Evolutionary conservation across 2,113 vertebrate species (phyloP), one percentile per base, ranked within the genome.

Genomic region (Galbula dea): DNA sequence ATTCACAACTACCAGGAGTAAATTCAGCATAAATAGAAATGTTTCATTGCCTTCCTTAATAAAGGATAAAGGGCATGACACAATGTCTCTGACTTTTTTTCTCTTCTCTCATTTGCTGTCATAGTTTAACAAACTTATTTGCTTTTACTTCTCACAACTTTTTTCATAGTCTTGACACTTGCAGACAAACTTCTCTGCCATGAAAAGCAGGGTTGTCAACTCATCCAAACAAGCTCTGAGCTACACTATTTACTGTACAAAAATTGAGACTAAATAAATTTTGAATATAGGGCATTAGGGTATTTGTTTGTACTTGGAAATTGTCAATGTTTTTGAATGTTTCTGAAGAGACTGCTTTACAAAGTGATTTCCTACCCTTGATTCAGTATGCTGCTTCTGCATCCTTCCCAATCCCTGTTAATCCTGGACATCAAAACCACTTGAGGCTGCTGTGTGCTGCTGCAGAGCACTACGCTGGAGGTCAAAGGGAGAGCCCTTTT

Each of bases 371-470:
- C 77, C 1, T 2, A 21, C 77, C 81, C 92, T 93, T n/a, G 86
- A 84, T 94, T 95, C 92, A 96, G 90, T 88, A 45, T 18, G 62
- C 80, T 90, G 95, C 92, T 95, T 86, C 51, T 84, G 90, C 83
- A 62, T 69, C 23, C 0, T 49, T 84, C 95, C 94, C 88, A 93
- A 90, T 92, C 92, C 90, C 77, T 3, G 8, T 78, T 96, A 94
- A 96, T 93, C 95, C 94, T 46, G 71, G 69, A 23, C 69, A 72
- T 66, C 92, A 86, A 89, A 96, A 88, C 69, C 77, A 51, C 88
- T 76, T 24, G 3, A 71, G 73, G 92, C 72, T 41, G 8, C 73
- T 59, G 83, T 1, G 0, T 37, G 76, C 72, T 86, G 75, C 86
- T 75, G 80, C 61, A 74, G 61, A 67, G 39, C 83, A 18, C 74